Evolutionary conservation across 2,888 invertebrate species (phyloP).

Genomic region (Electrophaes corylata): DNA sequence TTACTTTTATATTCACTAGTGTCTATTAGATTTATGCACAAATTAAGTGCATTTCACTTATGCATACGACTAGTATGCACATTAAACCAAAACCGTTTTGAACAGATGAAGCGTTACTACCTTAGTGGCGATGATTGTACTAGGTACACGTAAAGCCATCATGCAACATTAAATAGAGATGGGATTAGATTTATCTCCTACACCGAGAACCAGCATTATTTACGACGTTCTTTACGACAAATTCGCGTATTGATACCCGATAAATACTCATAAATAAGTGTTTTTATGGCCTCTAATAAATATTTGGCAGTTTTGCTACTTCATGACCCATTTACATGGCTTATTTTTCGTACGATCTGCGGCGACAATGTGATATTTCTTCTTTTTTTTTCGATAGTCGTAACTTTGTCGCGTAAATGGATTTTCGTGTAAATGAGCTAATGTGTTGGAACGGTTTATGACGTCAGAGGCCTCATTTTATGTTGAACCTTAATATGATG

Average conservation of each 20-base stretch:
- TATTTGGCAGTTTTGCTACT: constrained; percentile 28
- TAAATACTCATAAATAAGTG: constrained; percentile 45
- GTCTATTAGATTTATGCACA: too few species aligned
- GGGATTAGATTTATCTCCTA: constrained; percentile 11
- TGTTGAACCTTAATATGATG: too few species aligned
- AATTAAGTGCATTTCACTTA: too few species aligned
- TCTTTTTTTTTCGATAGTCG: neutral
- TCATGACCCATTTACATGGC: neutral
- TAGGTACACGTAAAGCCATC: constrained; percentile 2
- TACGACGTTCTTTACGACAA: constrained; percentile 38
- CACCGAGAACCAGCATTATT: constrained; percentile 33
- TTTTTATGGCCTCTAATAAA: constrained; percentile 49
- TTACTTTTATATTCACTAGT: too few species aligned
- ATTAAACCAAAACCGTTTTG: too few species aligned
- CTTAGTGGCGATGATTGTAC: neutral
- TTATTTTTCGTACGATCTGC: neutral
- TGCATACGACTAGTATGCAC: too few species aligned
- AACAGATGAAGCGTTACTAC: too few species aligned
- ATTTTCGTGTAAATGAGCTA: too few species aligned
- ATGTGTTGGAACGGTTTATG: too few species aligned
- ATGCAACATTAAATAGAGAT: constrained; percentile 6
- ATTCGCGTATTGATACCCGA: constrained; percentile 42
- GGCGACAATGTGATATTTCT: neutral
- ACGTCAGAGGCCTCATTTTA: too few species aligned
- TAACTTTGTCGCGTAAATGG: neutral